These are phyloP conservation scores for Dasyprocta punctata DNA, from an alignment of 2,113 vertebrate species.

Conservation along the genomic window DNA sequence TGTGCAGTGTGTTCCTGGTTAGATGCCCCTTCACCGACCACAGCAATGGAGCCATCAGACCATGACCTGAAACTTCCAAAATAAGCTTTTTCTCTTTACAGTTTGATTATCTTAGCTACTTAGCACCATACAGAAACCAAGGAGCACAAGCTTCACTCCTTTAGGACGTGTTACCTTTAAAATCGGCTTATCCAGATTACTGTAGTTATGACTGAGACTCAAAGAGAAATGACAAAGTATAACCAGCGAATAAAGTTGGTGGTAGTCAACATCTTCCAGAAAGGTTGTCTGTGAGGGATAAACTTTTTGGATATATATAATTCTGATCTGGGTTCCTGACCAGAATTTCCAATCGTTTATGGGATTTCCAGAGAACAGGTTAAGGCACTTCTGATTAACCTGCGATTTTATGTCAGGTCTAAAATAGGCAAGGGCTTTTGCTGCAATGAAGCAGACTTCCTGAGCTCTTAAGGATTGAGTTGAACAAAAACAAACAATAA, in stretches of 20 bases:
- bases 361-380: neutral
- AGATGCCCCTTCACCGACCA: too few species aligned
- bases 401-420: neutral
- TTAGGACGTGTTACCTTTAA: neutral
- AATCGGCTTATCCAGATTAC: neutral
- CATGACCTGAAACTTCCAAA: neutral
- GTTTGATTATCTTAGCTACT: neutral
- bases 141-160: neutral
- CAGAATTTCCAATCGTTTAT: neutral
- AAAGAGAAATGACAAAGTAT: neutral
- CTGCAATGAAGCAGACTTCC: neutral
- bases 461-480: neutral
- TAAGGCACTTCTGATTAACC: neutral
- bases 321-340: neutral
- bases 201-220: neutral
- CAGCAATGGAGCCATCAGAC: too few species aligned
- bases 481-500: neutral
- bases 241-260: neutral
- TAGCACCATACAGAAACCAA: neutral
- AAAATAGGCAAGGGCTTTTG: neutral
- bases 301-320: neutral
- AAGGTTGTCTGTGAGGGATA: neutral
- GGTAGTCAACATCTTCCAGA: neutral
- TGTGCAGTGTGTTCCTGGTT: neutral
- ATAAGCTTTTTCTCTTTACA: neutral